A percentile compares a stretch with the other conserved stretches of the same genome.
These are phyloP conservation scores for Frankliniella fusca DNA, from an alignment of 2,888 invertebrate genomes.

Conservation along the genomic window DNA sequence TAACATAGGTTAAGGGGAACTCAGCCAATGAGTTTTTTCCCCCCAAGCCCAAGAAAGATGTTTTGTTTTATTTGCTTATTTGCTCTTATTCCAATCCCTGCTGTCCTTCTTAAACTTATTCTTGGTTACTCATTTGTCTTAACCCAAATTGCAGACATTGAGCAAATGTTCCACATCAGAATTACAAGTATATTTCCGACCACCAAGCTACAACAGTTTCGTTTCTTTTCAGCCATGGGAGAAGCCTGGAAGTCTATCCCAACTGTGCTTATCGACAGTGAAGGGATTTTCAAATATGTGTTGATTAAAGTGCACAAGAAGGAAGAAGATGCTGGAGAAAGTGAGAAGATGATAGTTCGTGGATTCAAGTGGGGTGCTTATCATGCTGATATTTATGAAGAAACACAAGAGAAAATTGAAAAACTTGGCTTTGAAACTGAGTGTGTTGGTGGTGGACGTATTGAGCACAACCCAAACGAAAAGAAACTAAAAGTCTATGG, in stretches of 20 bases:
- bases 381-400: conserved; percentile 51
- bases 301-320: conserved; percentile 70
- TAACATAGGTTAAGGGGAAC: no score
- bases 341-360: conserved; percentile 65
- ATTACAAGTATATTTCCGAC: no score
- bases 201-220: neutral
- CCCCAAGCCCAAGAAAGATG: no score
- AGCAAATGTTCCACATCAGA: no score
- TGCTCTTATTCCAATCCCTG: no score
- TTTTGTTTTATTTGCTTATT: no score
- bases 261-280: conserved; percentile 79
- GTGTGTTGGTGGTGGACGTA: conserved; percentile 89
- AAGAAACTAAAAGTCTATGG: conserved; percentile 87
- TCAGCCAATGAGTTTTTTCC: no score
- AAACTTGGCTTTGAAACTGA: conserved; percentile 49
- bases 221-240: neutral
- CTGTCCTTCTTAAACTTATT: no score
- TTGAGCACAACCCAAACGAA: conserved; percentile 70
- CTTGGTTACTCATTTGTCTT: no score
- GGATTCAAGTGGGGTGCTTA: conserved; percentile 70
- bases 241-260: conserved; percentile 33
- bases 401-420: conserved; percentile 1
- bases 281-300: conserved; percentile 89
- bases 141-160: no score
- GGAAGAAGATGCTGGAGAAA: conserved; percentile 40